These are phyloP conservation scores for Cephus runcator DNA, from an alignment of 2,888 invertebrate species.

Conservation along the genomic window DNA sequence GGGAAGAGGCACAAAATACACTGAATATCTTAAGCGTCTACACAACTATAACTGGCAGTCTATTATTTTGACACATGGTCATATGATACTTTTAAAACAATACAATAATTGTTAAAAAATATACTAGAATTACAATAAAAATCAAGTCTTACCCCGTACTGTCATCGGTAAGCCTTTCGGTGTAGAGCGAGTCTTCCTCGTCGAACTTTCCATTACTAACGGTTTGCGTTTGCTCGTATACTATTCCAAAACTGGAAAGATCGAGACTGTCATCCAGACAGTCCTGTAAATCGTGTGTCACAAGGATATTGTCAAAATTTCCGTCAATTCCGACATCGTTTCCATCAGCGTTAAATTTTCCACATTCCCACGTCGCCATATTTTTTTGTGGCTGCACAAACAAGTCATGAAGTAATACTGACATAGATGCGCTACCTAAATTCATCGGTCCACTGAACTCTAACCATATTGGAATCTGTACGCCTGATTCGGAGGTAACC, in stretches of 20 bases:
- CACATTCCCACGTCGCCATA: constrained; percentile 65
- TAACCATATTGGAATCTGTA: no score
- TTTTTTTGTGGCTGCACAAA: constrained; percentile 45
- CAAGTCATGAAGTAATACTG: constrained; percentile 1
- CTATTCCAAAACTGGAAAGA: constrained; percentile 65
- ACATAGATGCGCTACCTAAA: background rate
- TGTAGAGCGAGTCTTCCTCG: constrained; percentile 62
- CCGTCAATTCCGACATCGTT: constrained; percentile 49
- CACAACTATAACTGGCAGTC: background rate
- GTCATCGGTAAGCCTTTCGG: constrained; percentile 66
- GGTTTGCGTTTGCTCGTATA: constrained; percentile 65
- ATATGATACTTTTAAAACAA: background rate
- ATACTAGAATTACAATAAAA: background rate
- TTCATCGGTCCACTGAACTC: no score
- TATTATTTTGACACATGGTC: background rate
- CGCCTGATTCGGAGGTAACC: no score
- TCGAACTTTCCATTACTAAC: constrained; percentile 61
- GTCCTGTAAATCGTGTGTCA: constrained; percentile 69
- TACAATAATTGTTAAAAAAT: constrained; percentile 16
- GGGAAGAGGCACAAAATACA: constrained; percentile 41
- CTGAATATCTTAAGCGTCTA: constrained; percentile 2
- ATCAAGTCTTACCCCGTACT: constrained; percentile 65
- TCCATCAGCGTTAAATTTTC: constrained; percentile 50
- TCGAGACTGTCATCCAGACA: constrained; percentile 67
- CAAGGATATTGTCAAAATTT: constrained; percentile 65